These are phyloP conservation scores for Dreissena rostriformis DNA, from an alignment of 1,140 invertebrate species.

Conservation along the genomic window DNA sequence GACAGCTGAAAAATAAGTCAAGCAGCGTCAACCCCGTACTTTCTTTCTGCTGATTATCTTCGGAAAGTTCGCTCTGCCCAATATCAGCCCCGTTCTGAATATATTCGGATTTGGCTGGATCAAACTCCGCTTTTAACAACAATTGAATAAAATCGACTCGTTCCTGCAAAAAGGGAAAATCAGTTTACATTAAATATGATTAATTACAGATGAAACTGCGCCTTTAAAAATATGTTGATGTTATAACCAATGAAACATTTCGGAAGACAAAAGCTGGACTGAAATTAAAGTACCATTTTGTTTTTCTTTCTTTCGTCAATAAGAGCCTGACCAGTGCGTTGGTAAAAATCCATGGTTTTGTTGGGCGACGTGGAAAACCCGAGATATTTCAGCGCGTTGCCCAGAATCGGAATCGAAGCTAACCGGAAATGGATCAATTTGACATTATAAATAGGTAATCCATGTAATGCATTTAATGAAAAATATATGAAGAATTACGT, in stretches of 20 bases:
- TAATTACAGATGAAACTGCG: too few relatives aligned
- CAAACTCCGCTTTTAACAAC: constrained; percentile 59
- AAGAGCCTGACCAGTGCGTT: constrained; percentile 26
- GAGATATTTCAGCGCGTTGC: constrained; percentile 16
- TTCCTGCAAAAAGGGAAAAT: constrained; percentile 22
- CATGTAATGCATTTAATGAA: too few relatives aligned
- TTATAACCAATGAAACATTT: background rate
- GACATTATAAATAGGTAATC: too few relatives aligned
- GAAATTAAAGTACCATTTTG: constrained; percentile 26
- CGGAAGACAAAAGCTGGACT: background rate
- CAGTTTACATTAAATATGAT: background rate
- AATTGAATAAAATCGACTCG: constrained; percentile 64
- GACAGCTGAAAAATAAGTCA: too few relatives aligned
- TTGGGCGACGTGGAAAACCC: constrained; percentile 25
- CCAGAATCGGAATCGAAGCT: constrained; percentile 31
- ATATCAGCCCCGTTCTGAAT: background rate
- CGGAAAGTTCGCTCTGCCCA: background rate
- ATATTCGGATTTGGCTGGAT: constrained; percentile 4
- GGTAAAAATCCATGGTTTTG: constrained; percentile 27
- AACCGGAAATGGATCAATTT: too few relatives aligned
- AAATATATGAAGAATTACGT: too few relatives aligned
- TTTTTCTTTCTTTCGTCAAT: constrained; percentile 28
- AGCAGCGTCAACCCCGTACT: background rate
- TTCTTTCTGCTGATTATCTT: constrained; percentile 9
- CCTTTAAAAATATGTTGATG: background rate